Evolutionary conservation across 1,140 invertebrate genomes (phyloP), one percentile per base, ranked within the genome.

Genomic region (Drosophila ironensis): DNA sequence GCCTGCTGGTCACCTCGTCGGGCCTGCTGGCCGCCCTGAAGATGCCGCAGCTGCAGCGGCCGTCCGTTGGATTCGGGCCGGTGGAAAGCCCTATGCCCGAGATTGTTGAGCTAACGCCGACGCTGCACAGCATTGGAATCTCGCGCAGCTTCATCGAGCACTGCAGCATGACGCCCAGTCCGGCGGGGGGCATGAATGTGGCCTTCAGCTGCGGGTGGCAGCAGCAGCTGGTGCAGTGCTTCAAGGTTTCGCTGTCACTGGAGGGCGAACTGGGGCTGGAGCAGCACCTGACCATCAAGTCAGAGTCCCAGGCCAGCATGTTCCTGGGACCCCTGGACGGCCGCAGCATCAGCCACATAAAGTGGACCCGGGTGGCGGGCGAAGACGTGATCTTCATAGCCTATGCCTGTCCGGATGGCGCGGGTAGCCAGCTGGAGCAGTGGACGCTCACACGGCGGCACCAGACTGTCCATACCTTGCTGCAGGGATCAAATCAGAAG

Each of bases 381-480:
- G 94, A 94, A 3, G 96, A 98, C 91, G 95, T 95, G 1, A 90
- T 97, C 7, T 93, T 96, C 35, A 93, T 97, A 5, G 92, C 93
- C 30, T 94, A 93, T 30, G 94, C 92, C 57, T 92, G 92, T 46
- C 91, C 90, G 4, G 91, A 90, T 20, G 92, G 92, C 9, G 12
- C 20, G 2, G 93, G 94, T 78, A 94, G 94, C 77, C 93, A 94
- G 37, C 91, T 98, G 9, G 95, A 97, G 88, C 92, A 97, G 4
- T 98, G 97, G 97, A 95, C 97, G 75, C 90, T 98, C 4, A 92
- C 94, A 4, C 95, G 97, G 77, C 94, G 96, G 38, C 92, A 94
- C 3, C 92, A 96, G 52, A 93, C 93, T 0, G 92, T 97, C 0
- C 95, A 97, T 89, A 95, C 95, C 64, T 81, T 96, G 17, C 38